Percentiles rank a stretch among this genome's conserved stretches.
phyloP scores from a whole-genome alignment of 2,888 invertebrate species.

The Agriopis aurantiaria region DNA sequence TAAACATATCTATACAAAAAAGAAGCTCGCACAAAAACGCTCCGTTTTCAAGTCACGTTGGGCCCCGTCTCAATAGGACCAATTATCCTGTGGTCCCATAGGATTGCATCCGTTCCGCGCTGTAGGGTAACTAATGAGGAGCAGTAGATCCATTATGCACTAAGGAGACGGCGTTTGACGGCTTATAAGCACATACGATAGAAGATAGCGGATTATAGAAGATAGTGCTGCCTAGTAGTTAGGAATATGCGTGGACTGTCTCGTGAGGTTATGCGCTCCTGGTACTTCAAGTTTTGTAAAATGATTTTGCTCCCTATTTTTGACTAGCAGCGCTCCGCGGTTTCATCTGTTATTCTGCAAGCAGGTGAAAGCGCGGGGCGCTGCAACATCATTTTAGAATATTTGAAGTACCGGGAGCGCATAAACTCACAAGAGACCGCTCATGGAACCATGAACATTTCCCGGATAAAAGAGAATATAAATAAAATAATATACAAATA shows the following conservation, averaged over 20 bases:
- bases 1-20: slow-evolving; percentile 4
- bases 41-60: slow-evolving; percentile 32
- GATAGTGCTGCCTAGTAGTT: background rate
- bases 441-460: no score
- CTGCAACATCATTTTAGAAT: no score
- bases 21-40: slow-evolving; percentile 13
- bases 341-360: background rate
- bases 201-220: slow-evolving; percentile 4
- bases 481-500: no score
- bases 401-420: no score
- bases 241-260: background rate
- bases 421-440: no score
- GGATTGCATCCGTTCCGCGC: slow-evolving; percentile 26
- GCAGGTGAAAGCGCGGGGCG: no score
- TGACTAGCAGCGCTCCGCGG: no score
- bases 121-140: slow-evolving; percentile 39
- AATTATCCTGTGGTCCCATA: slow-evolving; percentile 42
- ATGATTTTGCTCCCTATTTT: background rate
- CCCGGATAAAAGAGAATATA: no score
- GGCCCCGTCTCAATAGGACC: slow-evolving; percentile 49
- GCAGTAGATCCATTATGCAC: slow-evolving; percentile 43
- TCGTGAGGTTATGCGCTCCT: slow-evolving; percentile 4
- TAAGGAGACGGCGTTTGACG: slow-evolving; percentile 34
- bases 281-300: background rate
- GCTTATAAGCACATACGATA: slow-evolving; percentile 5